These are phyloP conservation scores for Tetropium fuscum DNA, from an alignment of 2,888 invertebrate species.

Conservation along the genomic window DNA sequence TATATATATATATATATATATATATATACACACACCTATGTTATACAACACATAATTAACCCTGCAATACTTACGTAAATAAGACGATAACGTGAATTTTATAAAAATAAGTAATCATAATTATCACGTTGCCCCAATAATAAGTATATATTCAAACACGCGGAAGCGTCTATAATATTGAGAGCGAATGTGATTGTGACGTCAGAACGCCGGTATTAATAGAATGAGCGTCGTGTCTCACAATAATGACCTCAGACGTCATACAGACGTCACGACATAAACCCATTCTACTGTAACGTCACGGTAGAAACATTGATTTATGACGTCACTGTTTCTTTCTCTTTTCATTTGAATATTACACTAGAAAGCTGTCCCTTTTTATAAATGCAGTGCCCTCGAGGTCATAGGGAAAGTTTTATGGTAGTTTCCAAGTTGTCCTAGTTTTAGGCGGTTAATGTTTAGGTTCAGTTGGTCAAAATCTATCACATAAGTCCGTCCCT, in stretches of 20 bases:
- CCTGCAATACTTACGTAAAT: not conserved
- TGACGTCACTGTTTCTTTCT: slow-evolving; percentile 46
- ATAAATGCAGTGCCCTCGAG: not conserved
- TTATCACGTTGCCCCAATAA: not conserved
- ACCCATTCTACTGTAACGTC: slow-evolving; percentile 53
- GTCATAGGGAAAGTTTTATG: not conserved
- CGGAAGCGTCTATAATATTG: slow-evolving; percentile 8
- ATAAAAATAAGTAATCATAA: not conserved
- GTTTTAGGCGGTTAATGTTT: not conserved
- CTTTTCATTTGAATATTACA: not conserved
- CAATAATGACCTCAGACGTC: slow-evolving; percentile 53
- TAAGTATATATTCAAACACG: not conserved
- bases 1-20: too few species aligned
- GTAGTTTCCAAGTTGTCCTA: slow-evolving; percentile 4
- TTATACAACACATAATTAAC: too few species aligned
- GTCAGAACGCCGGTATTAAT: slow-evolving; percentile 54
- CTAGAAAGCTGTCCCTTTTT: not conserved
- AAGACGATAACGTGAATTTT: not conserved
- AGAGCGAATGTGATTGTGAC: slow-evolving; percentile 45
- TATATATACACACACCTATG: too few species aligned
- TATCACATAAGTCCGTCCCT: too few species aligned
- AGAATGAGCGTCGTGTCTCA: slow-evolving; percentile 52
- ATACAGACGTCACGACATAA: slow-evolving; percentile 54
- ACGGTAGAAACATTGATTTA: slow-evolving; percentile 53
- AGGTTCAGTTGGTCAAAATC: not conserved